These are phyloP conservation scores for Metallyticus violacea DNA, from an alignment of 2,888 invertebrate species.

Conservation along the genomic window DNA sequence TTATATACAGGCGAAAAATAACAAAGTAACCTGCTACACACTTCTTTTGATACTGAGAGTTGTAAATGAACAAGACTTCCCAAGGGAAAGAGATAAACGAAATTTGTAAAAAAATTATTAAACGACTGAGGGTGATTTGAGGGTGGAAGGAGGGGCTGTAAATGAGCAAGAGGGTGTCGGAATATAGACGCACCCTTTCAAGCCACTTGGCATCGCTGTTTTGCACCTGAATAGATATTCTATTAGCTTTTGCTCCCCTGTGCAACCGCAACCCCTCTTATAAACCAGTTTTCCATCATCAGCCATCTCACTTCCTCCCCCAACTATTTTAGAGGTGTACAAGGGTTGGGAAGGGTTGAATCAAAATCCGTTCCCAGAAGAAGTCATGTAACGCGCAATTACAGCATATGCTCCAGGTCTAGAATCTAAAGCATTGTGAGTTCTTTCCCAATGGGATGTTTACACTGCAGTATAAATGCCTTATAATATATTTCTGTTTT, in stretches of 20 bases:
- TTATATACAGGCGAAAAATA: neutral
- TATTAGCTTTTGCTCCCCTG: neutral
- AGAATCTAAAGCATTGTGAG: no score
- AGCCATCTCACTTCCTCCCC: neutral
- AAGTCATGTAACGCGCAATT: neutral
- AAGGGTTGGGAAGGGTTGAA: neutral
- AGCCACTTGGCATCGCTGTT: neutral
- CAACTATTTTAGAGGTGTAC: no score
- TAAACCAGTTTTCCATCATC: neutral
- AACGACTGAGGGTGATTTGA: neutral
- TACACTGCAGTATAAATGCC: no score
- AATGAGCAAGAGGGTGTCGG: neutral
- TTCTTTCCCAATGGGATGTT: no score
- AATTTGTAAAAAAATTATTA: neutral
- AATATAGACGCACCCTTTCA: neutral
- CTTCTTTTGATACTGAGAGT: neutral
- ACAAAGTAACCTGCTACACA: neutral
- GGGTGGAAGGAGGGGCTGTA: neutral
- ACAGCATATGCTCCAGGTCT: no score
- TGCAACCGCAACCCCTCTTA: neutral
- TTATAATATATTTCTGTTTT: no score
- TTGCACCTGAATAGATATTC: conserved; percentile 17
- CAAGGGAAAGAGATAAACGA: neutral
- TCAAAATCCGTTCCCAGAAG: neutral
- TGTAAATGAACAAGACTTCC: neutral